A percentile compares a stretch with the other conserved stretches of the same genome.
phyloP scores from a whole-genome alignment of 2,888 invertebrate species.

The Caenorhabditis afra region DNA sequence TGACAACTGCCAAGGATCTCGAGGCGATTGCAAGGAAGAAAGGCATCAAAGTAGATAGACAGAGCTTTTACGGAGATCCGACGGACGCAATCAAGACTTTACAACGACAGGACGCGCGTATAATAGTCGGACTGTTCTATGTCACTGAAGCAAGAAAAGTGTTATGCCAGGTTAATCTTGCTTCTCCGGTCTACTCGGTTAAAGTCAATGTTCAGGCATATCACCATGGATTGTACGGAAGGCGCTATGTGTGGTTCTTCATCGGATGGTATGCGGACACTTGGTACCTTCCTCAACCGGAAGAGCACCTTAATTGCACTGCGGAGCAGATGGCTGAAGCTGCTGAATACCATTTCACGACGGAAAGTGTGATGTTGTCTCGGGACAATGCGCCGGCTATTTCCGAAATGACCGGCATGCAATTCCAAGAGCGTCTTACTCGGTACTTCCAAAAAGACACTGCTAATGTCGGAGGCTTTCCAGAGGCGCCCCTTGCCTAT shows the following conservation, averaged over 20 bases:
- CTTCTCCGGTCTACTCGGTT: no score
- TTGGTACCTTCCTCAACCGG: constrained; percentile 91
- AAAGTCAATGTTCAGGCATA: constrained; percentile 84
- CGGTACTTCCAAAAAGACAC: constrained; percentile 89
- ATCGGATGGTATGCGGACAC: constrained; percentile 99
- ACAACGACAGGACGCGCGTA: constrained; percentile 93
- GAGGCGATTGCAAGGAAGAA: constrained; percentile 93
- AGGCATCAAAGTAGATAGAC: constrained; percentile 94
- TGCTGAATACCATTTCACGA: constrained; percentile 97
- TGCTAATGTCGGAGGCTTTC: constrained; percentile 87
- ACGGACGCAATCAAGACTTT: constrained; percentile 94
- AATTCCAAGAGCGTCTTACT: constrained; percentile 90
- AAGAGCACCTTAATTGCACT: constrained; percentile 92
- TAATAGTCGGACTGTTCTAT: constrained; percentile 98
- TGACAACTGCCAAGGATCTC: constrained; percentile 95
- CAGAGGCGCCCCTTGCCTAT: constrained; percentile 97
- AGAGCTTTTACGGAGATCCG: constrained; percentile 97
- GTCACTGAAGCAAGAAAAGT: constrained; percentile 96
- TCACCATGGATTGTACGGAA: constrained; percentile 93
- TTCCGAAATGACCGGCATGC: constrained; percentile 83
- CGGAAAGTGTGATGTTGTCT: constrained; percentile 98
- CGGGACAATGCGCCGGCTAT: constrained; percentile 92
- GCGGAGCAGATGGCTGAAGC: constrained; percentile 91
- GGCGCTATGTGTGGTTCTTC: constrained; percentile 98
- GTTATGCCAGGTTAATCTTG: constrained; percentile 93